Evolutionary conservation across 2,113 vertebrate species (phyloP), one percentile per base, ranked within the genome.

Genomic region (Odocoileus virginianus): DNA sequence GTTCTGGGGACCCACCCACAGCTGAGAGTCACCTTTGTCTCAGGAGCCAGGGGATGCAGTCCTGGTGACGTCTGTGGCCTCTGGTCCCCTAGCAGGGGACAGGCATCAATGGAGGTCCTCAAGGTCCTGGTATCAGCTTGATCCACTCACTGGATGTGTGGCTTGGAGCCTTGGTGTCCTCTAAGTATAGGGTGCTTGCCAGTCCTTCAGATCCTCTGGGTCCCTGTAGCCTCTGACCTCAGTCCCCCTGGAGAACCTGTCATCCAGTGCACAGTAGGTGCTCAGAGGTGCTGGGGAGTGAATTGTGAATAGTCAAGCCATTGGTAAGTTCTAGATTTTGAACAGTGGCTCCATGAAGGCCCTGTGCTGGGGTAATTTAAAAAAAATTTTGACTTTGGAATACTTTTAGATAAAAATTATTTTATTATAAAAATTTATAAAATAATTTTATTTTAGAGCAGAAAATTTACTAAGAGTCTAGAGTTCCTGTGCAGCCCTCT

Each of bases 401-500:
- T 67, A 36, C n/a, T n/a, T 54, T 43, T 25, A 27, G 83, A 8
- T 52, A 17, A 74, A 40, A 74, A 25, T 40, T 74, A 25, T 36
- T 74, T 74, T 74, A 74, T 13, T 74, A 74, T 40, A 71, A 40
- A 71, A 71, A 23, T 23, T 40, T 71, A 23, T 40, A 25, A 40
- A 23, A 40, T 23, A 40, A 23, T 74, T 40, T 71, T 71, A 71
- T 71, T 71, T 74, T 74, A 40, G n/a, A n/a, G 14, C 23, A 71
- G 21, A n/a, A 50, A 19, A 15, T 10, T 2, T 16, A 55, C 57
- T 50, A 50, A 50, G 15, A 30, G 9, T 8, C 4, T 1, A 3
- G 58, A 50, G 25, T 6, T 12, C 33, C 13, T 40, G 6, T 0
- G 1, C 0, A 0, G 1, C 0, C 5, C 4, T 36, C 76, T 36